Evolutionary conservation across 2,113 vertebrate species (phyloP), one percentile per base, ranked within the genome.

Genomic region (Barbus barbus): DNA sequence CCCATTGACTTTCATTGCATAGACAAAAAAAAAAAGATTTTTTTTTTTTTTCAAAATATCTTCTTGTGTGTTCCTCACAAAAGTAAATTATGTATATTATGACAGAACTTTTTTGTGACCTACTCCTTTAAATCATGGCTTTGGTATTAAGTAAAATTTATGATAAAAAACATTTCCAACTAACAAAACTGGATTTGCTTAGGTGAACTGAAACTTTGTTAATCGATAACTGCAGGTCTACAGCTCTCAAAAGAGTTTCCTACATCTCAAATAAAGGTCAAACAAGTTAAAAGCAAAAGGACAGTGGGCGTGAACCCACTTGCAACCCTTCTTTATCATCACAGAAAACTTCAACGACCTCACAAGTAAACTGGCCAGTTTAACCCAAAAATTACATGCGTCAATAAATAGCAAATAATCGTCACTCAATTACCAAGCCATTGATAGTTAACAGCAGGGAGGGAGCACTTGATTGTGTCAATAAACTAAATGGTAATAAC

Each of bases 401-500:
- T 60, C 44, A 72, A 65, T 28, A 36, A 73, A 78, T 6, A 48
- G 26, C 13, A 36, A 83, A 83, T 72, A 71, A 56, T 14, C 33
- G 22, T 18, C 58, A 31, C 9, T 67, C 53, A 84, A 88, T 86
- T 82, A 86, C 71, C 80, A 46, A 14, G 16, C 8, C 51, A 78
- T 78, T 26, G 82, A 31, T 65, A 83, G 87, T 44, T 86, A 83
- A 78, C 89, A 88, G 88, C 84, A 56, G 87, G 86, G 65, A 24
- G 1, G 12, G 20, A 61, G 69, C 53, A 78, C 78, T 85, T 67
- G 78, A 87, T 83, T 86, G 86, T 85, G 83, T 84, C 60, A 71
- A 36, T 76, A 78, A 87, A 83, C 83, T 86, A 84, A 67, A 72
- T 85, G 87, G 88, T 86, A 85, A 76, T 82, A 83, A 83, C 81